Percentiles rank a stretch among this genome's conserved stretches.
These are phyloP conservation scores for Eupsilia transversa DNA, from an alignment of 2,888 invertebrate genomes.

Conservation along the genomic window DNA sequence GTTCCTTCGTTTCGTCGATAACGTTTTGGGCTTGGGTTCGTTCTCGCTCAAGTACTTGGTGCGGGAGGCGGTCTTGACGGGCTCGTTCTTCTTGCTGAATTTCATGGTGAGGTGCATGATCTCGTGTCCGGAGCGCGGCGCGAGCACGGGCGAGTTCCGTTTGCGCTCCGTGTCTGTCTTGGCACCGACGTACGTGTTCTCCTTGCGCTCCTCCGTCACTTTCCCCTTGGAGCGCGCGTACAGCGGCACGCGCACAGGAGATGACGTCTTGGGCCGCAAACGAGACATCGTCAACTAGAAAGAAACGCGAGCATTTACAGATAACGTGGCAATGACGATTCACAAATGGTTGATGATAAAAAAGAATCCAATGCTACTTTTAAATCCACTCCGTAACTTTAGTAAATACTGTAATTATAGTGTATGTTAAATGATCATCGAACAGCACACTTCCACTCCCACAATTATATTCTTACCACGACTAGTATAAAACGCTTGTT, in stretches of 20 bases:
- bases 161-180: constrained; percentile 79
- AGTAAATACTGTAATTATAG: constrained; percentile 73
- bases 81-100: constrained; percentile 81
- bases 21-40: constrained; percentile 84
- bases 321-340: constrained; percentile 15
- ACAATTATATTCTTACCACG: constrained; percentile 82
- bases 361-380: constrained; percentile 44
- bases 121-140: constrained; percentile 81
- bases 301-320: constrained; percentile 47
- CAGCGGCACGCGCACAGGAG: constrained; percentile 81
- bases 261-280: constrained; percentile 83
- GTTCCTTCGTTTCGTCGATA: constrained; percentile 82
- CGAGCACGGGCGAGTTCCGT: constrained; percentile 73
- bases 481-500: constrained; percentile 77
- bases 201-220: constrained; percentile 86
- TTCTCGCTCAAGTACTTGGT: constrained; percentile 80
- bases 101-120: constrained; percentile 78
- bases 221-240: constrained; percentile 85
- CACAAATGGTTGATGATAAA: constrained; percentile 15
- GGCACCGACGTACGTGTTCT: constrained; percentile 85
- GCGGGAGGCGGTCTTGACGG: constrained; percentile 79
- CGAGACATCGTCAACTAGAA: constrained; percentile 86
- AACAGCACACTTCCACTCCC: constrained; percentile 80
- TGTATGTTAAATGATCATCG: constrained; percentile 75
- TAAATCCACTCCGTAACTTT: constrained; percentile 68